Evolutionary conservation across 1,140 invertebrate genomes (phyloP), one percentile per base, ranked within the genome.

Genomic region (Drosophila ohnishii): DNA sequence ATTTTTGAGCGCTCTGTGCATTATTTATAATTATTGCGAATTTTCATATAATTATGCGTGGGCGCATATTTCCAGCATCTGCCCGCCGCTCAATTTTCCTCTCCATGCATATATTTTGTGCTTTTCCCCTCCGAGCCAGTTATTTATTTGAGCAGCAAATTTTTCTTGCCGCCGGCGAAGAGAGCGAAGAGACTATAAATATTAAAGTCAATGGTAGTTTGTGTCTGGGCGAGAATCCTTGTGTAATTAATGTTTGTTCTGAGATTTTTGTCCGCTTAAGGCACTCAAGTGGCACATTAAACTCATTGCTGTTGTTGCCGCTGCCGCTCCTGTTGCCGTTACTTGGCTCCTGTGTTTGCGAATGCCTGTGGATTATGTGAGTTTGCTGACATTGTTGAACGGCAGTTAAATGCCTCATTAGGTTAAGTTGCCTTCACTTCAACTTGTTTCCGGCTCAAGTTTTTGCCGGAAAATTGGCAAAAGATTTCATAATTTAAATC

Each of bases 1-100:
- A 87, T 76, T 76, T 76, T 66, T 66, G 47, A 57, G 55, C 64
- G 67, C 67, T 67, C 72, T 73, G 28, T 83, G 79, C 76, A 86
- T 86, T 86, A 86, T 86, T 86, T 88, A 86, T 86, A 86, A 86
- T 86, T 86, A 86, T 86, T 87, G 84, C 84, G 83, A 86, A 86
- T 88, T 86, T 86, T 86, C 79, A 88, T 88, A 88, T 86, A 86
- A 86, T 88, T 86, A 88, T 86, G 83, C 83, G 80, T 86, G 66
- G 72, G 75, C 82, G 83, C 83, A 86, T 72, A 67, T 64, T 76
- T 76, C 16, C 58, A 56, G 37, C 55, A 44, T 47, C 44, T 32
- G 44, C 39, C 10, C 30, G 42, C 28, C 51, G 44, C 67, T 71
- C 51, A 70, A 71, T 58, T 71, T 71, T 71, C 51, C 62, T 34